A percentile compares a stretch with the other conserved stretches of the same genome.
Evolutionary conservation across 2,888 invertebrate genomes (phyloP).

Genomic region (Andricus curvator): DNA sequence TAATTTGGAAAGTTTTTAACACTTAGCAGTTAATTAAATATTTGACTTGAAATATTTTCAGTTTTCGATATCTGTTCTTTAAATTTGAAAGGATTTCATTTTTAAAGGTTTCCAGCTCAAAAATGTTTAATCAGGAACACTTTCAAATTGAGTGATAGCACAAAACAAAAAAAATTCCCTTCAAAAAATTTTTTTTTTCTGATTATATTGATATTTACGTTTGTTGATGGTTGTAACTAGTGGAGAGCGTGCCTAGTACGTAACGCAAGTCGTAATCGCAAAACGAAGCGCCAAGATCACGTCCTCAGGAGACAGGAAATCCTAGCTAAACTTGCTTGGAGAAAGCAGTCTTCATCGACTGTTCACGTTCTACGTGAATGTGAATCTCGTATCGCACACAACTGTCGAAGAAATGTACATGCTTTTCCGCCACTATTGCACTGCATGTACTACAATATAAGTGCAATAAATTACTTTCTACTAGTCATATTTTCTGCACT

Average conservation of each 20-base stretch:
- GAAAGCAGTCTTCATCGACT: slow-evolving; percentile 60
- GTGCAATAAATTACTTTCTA: slow-evolving; percentile 41
- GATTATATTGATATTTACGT: not conserved
- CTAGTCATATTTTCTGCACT: slow-evolving; percentile 1
- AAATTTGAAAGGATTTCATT: too few species aligned
- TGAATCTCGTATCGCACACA: slow-evolving; percentile 20
- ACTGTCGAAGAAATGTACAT: not conserved
- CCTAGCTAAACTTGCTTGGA: slow-evolving; percentile 59
- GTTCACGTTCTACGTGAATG: slow-evolving; percentile 16
- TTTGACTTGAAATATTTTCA: too few species aligned
- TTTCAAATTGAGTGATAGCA: not conserved
- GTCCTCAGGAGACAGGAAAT: slow-evolving; percentile 65
- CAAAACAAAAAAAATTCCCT: not conserved
- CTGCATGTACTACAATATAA: slow-evolving; percentile 8
- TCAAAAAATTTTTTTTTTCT: not conserved
- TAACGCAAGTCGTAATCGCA: slow-evolving; percentile 46
- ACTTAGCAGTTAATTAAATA: too few species aligned
- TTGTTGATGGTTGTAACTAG: slow-evolving; percentile 7
- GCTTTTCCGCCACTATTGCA: not conserved
- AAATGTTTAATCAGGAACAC: too few species aligned
- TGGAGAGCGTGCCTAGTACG: slow-evolving; percentile 14
- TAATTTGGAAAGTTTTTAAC: too few species aligned
- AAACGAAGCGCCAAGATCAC: slow-evolving; percentile 61
- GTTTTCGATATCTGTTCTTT: too few species aligned
- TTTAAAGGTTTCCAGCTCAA: too few species aligned